Evolutionary conservation across 1,140 invertebrate genomes (phyloP).

Genomic region (Drosophila nikananu): DNA sequence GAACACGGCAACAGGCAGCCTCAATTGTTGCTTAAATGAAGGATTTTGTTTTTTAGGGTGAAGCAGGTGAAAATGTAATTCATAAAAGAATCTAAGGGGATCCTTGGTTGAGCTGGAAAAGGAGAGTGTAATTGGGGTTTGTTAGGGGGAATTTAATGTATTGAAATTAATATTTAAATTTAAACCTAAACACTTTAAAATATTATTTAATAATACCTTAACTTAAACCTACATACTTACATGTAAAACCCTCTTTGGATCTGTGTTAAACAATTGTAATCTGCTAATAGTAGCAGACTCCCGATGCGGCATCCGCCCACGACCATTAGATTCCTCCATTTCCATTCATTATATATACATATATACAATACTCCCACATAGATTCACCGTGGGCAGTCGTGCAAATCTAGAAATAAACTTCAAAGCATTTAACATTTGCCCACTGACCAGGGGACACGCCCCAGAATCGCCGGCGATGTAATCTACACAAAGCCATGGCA

Average conservation of each 20-base stretch:
- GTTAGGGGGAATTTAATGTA: not conserved
- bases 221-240: not conserved
- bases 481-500: constrained; percentile 73
- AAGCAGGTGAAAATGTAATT: constrained; percentile 4
- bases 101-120: not conserved
- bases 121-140: not conserved
- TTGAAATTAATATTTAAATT: not conserved
- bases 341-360: constrained; percentile 30
- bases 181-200: no score
- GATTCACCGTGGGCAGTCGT: constrained; percentile 36
- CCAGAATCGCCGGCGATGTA: constrained; percentile 56
- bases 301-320: constrained; percentile 2
- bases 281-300: constrained; percentile 15
- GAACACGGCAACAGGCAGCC: constrained; percentile 14
- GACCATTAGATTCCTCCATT: constrained; percentile 17
- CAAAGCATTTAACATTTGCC: constrained; percentile 77
- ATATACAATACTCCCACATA: constrained; percentile 23
- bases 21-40: constrained; percentile 22
- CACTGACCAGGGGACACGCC: constrained; percentile 55
- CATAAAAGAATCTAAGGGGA: constrained; percentile 12
- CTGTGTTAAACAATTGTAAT: constrained; percentile 12
- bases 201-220: not conserved
- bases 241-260: not conserved
- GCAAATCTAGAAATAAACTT: constrained; percentile 67
- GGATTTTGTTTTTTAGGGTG: constrained; percentile 14